Conservation (phyloP, 2,888 invertebrate species). For the Drosophila paranaensis region DNA sequence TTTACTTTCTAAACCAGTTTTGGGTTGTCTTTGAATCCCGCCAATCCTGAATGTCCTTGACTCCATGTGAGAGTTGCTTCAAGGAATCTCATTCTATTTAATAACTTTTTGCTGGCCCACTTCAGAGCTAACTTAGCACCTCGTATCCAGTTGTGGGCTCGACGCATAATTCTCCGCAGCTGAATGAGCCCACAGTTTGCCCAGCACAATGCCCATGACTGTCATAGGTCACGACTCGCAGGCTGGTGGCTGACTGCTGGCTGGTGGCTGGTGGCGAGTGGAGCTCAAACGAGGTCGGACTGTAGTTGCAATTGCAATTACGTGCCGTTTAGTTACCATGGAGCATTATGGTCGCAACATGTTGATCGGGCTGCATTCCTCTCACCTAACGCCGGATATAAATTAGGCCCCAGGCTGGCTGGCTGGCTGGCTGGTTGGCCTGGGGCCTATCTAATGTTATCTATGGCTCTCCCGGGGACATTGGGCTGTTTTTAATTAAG, state of each 20-base stretch:
- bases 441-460: slow-evolving; percentile 27
- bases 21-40: too few species aligned
- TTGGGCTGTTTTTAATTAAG: slow-evolving; percentile 65
- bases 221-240: neutral
- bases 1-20: too few species aligned
- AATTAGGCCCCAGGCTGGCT: slow-evolving; percentile 37
- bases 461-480: slow-evolving; percentile 42
- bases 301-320: slow-evolving; percentile 54
- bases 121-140: neutral
- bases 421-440: neutral
- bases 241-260: too few species aligned
- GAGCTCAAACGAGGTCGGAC: slow-evolving; percentile 41
- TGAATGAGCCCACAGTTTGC: neutral
- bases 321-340: slow-evolving; percentile 56
- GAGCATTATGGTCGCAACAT: slow-evolving; percentile 62
- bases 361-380: slow-evolving; percentile 39
- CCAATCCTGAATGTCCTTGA: neutral
- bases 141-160: neutral
- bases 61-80: neutral
- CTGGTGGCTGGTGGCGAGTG: neutral
- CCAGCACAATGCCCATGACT: neutral
- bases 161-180: neutral
- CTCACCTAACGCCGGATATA: slow-evolving; percentile 30
- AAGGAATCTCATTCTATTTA: neutral
- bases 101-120: neutral